A percentile compares a stretch with the other conserved stretches of the same genome.
Conservation (phyloP, 2,797 vertebrate species). For the Pangasius djambal region DNA sequence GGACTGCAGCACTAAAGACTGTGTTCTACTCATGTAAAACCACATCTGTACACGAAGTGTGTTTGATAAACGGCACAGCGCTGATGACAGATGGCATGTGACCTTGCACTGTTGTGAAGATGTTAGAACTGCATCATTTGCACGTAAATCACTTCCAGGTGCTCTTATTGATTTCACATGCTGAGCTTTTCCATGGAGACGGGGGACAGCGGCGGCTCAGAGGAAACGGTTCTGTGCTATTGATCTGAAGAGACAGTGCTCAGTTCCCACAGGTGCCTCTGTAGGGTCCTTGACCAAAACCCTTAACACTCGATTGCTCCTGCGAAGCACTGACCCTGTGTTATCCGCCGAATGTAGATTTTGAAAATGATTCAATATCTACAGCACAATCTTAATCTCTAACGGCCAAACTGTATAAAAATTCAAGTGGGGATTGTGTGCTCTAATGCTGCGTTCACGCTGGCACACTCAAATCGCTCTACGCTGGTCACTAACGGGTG, state of each 20-base stretch:
- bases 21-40: neutral
- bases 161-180: neutral
- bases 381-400: neutral
- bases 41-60: constrained; percentile 1
- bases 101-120: neutral
- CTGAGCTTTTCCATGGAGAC: neutral
- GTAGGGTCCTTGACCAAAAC: neutral
- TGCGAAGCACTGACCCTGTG: too few species aligned
- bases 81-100: constrained; percentile 32
- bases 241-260: neutral
- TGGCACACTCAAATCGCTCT: neutral
- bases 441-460: neutral
- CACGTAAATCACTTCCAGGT: constrained; percentile 1
- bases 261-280: neutral
- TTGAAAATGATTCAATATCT: neutral
- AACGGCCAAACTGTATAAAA: neutral
- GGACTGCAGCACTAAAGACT: neutral
- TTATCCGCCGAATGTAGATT: too few species aligned
- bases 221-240: too few species aligned
- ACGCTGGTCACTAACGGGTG: neutral
- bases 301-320: neutral
- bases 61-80: neutral
- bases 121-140: neutral
- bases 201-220: neutral
- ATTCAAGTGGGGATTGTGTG: neutral